These are phyloP conservation scores for Epistrophe grossulariae DNA, from an alignment of 2,888 invertebrate species.

Conservation along the genomic window DNA sequence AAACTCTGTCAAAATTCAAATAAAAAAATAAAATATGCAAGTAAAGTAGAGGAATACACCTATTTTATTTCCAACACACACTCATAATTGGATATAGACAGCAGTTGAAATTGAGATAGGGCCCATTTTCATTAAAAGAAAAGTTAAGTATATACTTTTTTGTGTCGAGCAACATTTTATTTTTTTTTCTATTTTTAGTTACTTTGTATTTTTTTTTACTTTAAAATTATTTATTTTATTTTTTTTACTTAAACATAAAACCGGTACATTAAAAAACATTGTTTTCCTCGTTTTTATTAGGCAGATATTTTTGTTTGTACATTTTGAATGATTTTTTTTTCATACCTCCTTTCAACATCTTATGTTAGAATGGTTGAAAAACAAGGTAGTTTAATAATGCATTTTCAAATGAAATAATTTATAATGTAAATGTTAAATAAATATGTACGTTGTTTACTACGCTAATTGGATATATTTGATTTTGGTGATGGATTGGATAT, in stretches of 20 bases:
- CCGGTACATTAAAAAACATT: constrained; percentile 49
- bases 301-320: constrained; percentile 68
- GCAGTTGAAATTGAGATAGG: background rate
- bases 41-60: too few species aligned
- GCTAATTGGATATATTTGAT: constrained; percentile 78
- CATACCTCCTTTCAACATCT: constrained; percentile 49
- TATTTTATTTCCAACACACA: too few species aligned
- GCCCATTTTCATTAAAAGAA: background rate
- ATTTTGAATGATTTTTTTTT: constrained; percentile 62
- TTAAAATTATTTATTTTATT: constrained; percentile 57
- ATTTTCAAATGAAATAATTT: constrained; percentile 58
- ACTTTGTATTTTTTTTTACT: constrained; percentile 33
- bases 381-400: constrained; percentile 62
- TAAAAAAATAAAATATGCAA: too few species aligned
- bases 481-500: constrained; percentile 79
- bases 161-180: constrained; percentile 44
- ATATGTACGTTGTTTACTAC: constrained; percentile 61
- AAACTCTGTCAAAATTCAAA: too few species aligned
- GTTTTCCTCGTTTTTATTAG: constrained; percentile 52
- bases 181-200: constrained; percentile 43
- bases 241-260: constrained; percentile 64
- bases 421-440: constrained; percentile 71
- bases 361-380: constrained; percentile 59
- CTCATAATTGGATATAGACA: background rate
- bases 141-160: background rate